phyloP scores from a whole-genome alignment of 1,140 invertebrate genomes.

The Atopsyche davidsoni region DNA sequence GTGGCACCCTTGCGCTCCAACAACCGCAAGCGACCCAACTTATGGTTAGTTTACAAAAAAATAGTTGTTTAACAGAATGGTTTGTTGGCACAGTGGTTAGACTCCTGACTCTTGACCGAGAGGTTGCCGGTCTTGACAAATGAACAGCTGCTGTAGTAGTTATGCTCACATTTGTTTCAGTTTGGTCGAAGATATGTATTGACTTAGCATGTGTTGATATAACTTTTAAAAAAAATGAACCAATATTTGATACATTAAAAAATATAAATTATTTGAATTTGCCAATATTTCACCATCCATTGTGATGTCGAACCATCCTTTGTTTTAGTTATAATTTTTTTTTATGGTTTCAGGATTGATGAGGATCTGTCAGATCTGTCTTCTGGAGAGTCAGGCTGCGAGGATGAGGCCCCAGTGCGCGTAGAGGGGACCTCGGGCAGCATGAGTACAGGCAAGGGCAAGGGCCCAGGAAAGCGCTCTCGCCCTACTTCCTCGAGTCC shows the following conservation, averaged over 20 bases:
- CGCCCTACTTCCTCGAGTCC: background rate
- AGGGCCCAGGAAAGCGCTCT: conserved; percentile 14
- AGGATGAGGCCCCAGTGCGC: conserved; percentile 34
- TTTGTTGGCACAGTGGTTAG: too few species aligned
- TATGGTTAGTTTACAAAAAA: conserved; percentile 35
- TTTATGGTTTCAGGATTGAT: conserved; percentile 36
- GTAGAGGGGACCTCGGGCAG: background rate
- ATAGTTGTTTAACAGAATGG: background rate
- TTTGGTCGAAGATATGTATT: too few species aligned
- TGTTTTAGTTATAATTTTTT: too few species aligned
- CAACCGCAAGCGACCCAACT: conserved; percentile 44
- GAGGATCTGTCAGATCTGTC: conserved; percentile 45
- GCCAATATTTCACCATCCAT: too few species aligned
- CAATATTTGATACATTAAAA: too few species aligned
- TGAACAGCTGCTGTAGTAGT: too few species aligned
- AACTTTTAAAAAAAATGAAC: too few species aligned
- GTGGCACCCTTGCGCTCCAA: background rate
- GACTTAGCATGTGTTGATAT: background rate
- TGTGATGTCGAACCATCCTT: too few species aligned
- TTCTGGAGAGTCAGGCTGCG: conserved; percentile 42
- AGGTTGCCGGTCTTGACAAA: too few species aligned
- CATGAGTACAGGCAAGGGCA: conserved; percentile 11
- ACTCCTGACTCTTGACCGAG: too few species aligned
- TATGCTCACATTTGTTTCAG: too few species aligned
- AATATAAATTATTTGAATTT: too few species aligned